A percentile compares a stretch with the other conserved stretches of the same genome.
These are phyloP conservation scores for Tupaia tana DNA, from an alignment of 2,113 vertebrate genomes.

Conservation along the genomic window DNA sequence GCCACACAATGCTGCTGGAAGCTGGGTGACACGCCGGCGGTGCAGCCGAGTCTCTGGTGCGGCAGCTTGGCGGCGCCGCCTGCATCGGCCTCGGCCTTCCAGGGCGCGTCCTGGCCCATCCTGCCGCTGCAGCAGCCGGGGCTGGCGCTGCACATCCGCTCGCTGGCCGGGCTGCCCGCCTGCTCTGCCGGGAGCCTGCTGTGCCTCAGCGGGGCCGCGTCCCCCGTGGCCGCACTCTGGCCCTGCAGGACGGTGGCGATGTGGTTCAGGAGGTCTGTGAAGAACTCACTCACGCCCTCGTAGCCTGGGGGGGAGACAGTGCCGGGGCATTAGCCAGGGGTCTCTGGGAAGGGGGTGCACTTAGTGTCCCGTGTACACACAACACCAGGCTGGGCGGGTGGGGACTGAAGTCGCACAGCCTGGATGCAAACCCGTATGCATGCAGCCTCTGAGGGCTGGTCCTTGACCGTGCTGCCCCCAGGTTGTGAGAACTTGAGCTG, in stretches of 20 bases:
- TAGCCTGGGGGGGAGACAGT: slow-evolving; percentile 89
- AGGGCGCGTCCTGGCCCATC: slow-evolving; percentile 91
- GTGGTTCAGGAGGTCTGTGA: slow-evolving; percentile 96
- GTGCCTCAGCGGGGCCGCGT: slow-evolving; percentile 85
- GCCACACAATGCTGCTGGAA: slow-evolving; percentile 99
- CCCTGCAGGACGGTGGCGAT: slow-evolving; percentile 94
- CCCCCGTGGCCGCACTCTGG: slow-evolving; percentile 82
- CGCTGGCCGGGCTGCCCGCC: slow-evolving; percentile 81
- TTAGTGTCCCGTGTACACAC: neutral
- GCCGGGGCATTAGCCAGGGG: neutral
- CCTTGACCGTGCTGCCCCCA: neutral
- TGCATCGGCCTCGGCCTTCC: slow-evolving; percentile 92
- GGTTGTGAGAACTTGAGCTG: neutral
- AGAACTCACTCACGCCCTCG: slow-evolving; percentile 97
- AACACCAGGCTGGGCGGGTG: neutral
- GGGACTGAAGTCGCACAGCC: neutral
- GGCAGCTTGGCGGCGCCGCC: slow-evolving; percentile 89
- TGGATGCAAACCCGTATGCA: accelerated
- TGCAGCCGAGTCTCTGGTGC: slow-evolving; percentile 98
- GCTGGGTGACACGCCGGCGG: slow-evolving; percentile 93
- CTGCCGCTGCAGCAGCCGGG: slow-evolving; percentile 89
- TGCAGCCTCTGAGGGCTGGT: neutral
- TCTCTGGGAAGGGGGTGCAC: accelerated
- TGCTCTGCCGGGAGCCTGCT: slow-evolving; percentile 85
- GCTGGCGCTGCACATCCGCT: slow-evolving; percentile 86